Evolutionary conservation across 2,113 vertebrate species (phyloP).

Genomic region (Montifringilla adamsi): DNA sequence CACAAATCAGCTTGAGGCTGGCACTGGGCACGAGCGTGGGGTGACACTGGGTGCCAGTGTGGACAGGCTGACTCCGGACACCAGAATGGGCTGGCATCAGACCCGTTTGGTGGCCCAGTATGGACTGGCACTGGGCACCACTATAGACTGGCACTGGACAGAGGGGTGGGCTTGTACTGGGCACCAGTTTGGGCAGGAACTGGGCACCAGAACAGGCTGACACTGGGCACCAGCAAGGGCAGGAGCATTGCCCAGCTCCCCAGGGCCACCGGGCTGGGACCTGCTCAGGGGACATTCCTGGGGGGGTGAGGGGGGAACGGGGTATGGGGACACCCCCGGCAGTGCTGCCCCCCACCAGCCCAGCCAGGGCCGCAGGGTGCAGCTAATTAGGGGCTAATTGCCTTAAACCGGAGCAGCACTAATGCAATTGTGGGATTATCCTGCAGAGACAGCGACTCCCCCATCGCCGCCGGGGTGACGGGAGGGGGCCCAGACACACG

Average conservation of each 20-base stretch:
- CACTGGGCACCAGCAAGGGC: neutral
- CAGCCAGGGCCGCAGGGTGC: neutral
- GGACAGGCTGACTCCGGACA: neutral
- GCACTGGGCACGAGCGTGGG: neutral
- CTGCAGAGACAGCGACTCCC: neutral
- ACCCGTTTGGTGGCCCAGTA: neutral
- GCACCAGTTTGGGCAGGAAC: neutral
- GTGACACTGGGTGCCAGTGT: neutral
- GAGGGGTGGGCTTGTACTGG: neutral
- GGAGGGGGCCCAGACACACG: neutral
- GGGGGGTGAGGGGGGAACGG: accelerated
- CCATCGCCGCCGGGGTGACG: neutral
- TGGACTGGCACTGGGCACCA: neutral
- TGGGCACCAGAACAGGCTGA: neutral
- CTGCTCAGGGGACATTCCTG: neutral
- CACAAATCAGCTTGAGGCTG: neutral
- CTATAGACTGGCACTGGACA: neutral
- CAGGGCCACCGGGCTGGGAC: neutral
- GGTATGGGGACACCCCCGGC: neutral
- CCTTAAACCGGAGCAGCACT: neutral
- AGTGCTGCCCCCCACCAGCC: neutral
- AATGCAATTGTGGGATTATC: conserved; percentile 1
- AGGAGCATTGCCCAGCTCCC: neutral
- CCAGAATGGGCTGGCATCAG: neutral
- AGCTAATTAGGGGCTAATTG: conserved; percentile 17